These are phyloP conservation scores for Antheraea mylitta DNA, from an alignment of 1,140 invertebrate genomes.

Conservation along the genomic window DNA sequence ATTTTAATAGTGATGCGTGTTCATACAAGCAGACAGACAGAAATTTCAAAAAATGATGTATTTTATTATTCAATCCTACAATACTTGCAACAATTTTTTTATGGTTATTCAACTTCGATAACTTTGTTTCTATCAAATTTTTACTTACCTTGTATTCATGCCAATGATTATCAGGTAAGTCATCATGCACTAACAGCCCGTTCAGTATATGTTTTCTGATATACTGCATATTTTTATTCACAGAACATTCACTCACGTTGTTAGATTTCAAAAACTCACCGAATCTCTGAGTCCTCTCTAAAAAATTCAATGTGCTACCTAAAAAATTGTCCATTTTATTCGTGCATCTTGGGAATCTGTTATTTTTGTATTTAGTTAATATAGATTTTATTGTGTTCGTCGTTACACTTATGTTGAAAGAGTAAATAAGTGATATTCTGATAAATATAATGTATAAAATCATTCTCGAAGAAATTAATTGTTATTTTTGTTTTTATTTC, in stretches of 20 bases:
- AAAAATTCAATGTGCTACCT: constrained; percentile 31
- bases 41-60: too few relatives aligned
- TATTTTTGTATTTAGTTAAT: constrained; percentile 32
- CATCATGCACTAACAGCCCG: constrained; percentile 38
- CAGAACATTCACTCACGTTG: constrained; percentile 42
- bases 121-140: neutral
- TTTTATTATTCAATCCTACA: too few relatives aligned
- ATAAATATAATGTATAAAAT: constrained; percentile 19
- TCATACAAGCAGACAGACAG: too few relatives aligned
- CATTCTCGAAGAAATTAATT: neutral
- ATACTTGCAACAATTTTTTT: too few relatives aligned
- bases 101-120: too few relatives aligned
- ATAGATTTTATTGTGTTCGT: constrained; percentile 35
- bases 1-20: too few relatives aligned
- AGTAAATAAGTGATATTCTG: constrained; percentile 29
- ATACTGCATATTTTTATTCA: constrained; percentile 22
- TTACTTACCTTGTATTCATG: constrained; percentile 51
- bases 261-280: constrained; percentile 36
- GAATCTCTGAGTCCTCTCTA: constrained; percentile 37
- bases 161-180: constrained; percentile 49
- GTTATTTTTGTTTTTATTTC: too few relatives aligned
- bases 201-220: constrained; percentile 34
- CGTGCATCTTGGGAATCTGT: constrained; percentile 26
- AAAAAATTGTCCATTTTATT: constrained; percentile 31
- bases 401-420: constrained; percentile 39